Evolutionary conservation across 2,888 invertebrate species (phyloP).

Genomic region (Sipunculus nudus): DNA sequence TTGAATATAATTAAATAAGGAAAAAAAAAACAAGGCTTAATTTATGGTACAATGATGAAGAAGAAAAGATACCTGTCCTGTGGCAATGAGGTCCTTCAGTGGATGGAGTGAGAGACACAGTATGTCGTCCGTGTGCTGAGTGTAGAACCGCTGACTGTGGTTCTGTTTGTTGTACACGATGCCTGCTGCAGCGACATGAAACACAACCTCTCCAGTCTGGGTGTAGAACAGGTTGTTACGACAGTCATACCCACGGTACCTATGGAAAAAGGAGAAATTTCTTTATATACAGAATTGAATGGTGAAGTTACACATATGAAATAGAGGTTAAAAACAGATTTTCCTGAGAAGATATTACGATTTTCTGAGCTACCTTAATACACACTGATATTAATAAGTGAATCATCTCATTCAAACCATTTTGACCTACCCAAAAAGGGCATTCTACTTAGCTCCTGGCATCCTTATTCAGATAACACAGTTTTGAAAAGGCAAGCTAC

Average conservation of each 20-base stretch:
- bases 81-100: constrained; percentile 65
- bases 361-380: no score
- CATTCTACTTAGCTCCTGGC: no score
- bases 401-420: no score
- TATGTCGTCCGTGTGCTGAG: constrained; percentile 68
- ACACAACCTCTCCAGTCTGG: constrained; percentile 64
- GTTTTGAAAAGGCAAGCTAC: no score
- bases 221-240: constrained; percentile 67
- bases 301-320: background rate
- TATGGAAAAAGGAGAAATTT: constrained; percentile 34
- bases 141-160: constrained; percentile 65
- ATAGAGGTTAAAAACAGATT: background rate
- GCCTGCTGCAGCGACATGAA: constrained; percentile 67
- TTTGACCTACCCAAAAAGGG: no score
- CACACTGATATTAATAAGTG: no score
- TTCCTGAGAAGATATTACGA: background rate
- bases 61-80: constrained; percentile 64
- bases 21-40: no score
- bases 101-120: constrained; percentile 67
- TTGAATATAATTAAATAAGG: no score
- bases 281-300: constrained; percentile 8
- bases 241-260: constrained; percentile 68
- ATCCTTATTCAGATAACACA: no score
- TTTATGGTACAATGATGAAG: background rate
- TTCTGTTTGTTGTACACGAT: constrained; percentile 63